Evolutionary conservation across 2,888 invertebrate genomes (phyloP).

Genomic region (Neuroscelio doddi): DNA sequence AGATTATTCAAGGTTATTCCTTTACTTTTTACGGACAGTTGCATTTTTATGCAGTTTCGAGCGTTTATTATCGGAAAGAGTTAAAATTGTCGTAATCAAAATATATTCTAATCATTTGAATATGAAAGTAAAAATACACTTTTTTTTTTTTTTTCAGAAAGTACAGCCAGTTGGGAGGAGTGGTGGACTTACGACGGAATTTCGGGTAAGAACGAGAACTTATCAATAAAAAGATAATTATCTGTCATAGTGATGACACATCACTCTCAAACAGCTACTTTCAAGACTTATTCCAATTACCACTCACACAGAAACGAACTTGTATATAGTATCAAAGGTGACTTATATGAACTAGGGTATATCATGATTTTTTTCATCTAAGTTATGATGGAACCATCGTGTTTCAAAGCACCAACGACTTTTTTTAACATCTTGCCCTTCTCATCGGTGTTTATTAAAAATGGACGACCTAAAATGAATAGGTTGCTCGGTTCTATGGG

Average conservation of each 20-base stretch:
- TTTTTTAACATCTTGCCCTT: neutral
- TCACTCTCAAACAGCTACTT: too few relatives aligned
- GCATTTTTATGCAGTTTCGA: too few relatives aligned
- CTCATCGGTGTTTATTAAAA: constrained; percentile 57
- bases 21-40: too few relatives aligned
- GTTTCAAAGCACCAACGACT: neutral
- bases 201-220: constrained; percentile 76
- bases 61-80: too few relatives aligned
- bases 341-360: neutral
- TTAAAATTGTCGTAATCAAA: too few relatives aligned
- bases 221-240: neutral
- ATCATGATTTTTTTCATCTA: constrained; percentile 61
- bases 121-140: too few relatives aligned
- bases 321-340: too few relatives aligned
- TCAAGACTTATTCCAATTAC: too few relatives aligned
- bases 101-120: too few relatives aligned
- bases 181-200: constrained; percentile 93
- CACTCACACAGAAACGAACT: too few relatives aligned
- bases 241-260: neutral
- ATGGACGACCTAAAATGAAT: constrained; percentile 1
- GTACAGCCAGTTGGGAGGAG: constrained; percentile 87
- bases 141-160: constrained; percentile 76
- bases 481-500: constrained; percentile 12
- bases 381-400: constrained; percentile 50
- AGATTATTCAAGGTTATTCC: too few relatives aligned